Percentiles rank a stretch among this genome's conserved stretches.
Conservation (phyloP, 2,888 invertebrate genomes). For the Agelastica alni region DNA sequence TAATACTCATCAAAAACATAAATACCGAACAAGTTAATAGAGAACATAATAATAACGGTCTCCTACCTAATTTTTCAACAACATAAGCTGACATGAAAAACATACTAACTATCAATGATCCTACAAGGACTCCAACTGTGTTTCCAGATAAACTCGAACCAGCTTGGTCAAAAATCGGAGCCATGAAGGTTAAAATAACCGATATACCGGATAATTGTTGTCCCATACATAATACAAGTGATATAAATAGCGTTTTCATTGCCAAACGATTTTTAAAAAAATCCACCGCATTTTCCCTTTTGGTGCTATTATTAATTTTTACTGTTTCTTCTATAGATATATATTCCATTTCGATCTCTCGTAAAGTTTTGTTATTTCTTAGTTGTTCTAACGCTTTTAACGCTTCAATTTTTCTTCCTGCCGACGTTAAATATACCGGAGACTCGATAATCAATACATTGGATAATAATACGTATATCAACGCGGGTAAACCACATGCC, state of each 20-base stretch:
- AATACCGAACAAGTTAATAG: constrained; percentile 66
- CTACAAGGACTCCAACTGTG: constrained; percentile 74
- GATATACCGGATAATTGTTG: constrained; percentile 79
- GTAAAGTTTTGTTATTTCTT: not conserved
- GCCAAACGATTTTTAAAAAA: not conserved
- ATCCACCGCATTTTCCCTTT: not conserved
- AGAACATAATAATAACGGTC: constrained; percentile 69
- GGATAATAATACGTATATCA: not conserved
- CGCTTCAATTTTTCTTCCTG: not conserved
- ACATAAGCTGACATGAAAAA: constrained; percentile 71
- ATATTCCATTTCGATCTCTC: not conserved
- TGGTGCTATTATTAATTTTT: not conserved
- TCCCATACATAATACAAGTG: not conserved
- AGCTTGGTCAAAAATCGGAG: constrained; percentile 70
- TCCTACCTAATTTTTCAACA: constrained; percentile 75
- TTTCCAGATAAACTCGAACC: constrained; percentile 65
- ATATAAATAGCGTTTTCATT: not conserved
- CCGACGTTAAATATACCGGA: not conserved
- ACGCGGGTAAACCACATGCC: not conserved
- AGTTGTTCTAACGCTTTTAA: not conserved
- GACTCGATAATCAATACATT: not conserved
- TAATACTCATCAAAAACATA: constrained; percentile 61
- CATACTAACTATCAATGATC: constrained; percentile 71
- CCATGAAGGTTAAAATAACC: constrained; percentile 76
- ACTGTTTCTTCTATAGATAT: not conserved